Base-by-base conservation (phyloP, 2,888 invertebrate species). In the Strigamia transsilvanica region DNA sequence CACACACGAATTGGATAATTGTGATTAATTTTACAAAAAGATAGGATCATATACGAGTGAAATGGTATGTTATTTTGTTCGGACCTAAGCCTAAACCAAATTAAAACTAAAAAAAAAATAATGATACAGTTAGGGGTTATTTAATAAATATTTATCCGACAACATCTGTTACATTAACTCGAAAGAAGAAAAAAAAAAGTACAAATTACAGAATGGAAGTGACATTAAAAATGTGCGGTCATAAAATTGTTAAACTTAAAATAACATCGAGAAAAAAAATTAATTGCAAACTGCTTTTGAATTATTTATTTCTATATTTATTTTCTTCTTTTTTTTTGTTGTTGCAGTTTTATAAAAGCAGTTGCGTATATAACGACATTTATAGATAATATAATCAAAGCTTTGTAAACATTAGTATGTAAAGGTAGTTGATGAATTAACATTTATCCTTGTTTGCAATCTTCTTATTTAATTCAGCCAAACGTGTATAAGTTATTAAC, bases 101-200 rank as follows among this genome's bases (percentile, higher is more conserved):
- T 56, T 56, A 18, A 56, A 56, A 56, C 2, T 2, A 56, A 56
- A 56, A 18, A 18, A n/a, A 18, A n/a, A 56, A 56, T 56, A 56
- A 56, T 56, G 18, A 56, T 18, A 56, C 56, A 38, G 38, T 56
- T 56, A 56, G 56, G 21, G 56, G 56, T 56, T 56, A 18, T 56
- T 56, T 56, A 56, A 56, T 56, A 56, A 56, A 56, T 56, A 56
- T 56, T 56, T 56, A 56, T 56, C 56, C 56, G 56, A 56, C 56
- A 18, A 56, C 56, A 56, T 56, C 56, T 56, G 56, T 56, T 56
- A 56, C 56, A 56, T 56, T 56, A 56, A 15, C n/a, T 21, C 1
- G 18, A 56, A 56, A n/a, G 46, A n/a, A 42, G 15, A n/a, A 56
- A 56, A 56, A 56, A 56, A 56, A 56, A 56, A 9, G 21, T 18